Conservation (phyloP, 2,113 vertebrate genomes). For the Rhabdomys dilectus region DNA sequence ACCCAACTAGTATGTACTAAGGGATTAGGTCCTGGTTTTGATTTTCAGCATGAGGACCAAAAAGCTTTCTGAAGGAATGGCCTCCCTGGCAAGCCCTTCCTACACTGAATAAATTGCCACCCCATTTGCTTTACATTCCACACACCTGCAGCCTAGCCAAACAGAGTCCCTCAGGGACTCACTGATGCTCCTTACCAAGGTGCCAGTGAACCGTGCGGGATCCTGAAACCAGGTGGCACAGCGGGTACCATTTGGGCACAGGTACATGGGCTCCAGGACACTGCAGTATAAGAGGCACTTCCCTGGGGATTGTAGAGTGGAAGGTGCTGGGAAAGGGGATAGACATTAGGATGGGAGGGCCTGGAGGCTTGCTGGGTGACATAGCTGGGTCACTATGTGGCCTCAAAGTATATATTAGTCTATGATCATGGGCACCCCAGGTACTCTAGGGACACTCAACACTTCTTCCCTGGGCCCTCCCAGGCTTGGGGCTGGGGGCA, state of each 20-base stretch:
- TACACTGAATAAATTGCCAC: not conserved
- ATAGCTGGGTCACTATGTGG: not conserved
- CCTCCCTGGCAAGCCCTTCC: not conserved
- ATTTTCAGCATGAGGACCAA: not conserved
- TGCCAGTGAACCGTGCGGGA: slow-evolving; percentile 94
- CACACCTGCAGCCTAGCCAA: not conserved
- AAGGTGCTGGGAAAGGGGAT: not conserved
- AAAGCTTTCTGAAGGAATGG: fast-evolving
- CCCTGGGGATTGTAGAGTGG: slow-evolving; percentile 86
- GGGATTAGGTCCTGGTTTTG: not conserved
- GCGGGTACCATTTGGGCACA: slow-evolving; percentile 92
- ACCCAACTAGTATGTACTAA: not conserved
- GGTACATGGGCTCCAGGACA: slow-evolving; percentile 95
- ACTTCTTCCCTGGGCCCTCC: not conserved
- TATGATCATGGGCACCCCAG: not conserved
- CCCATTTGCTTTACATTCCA: not conserved
- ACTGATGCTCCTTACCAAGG: slow-evolving; percentile 89
- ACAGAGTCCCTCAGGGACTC: fast-evolving
- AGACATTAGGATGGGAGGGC: not conserved
- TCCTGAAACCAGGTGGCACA: slow-evolving; percentile 94
- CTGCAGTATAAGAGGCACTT: slow-evolving; percentile 98
- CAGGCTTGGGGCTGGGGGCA: slow-evolving; percentile 67
- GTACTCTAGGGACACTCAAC: not conserved
- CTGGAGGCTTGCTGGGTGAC: not conserved
- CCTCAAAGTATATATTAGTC: too few relatives aligned